phyloP scores from a whole-genome alignment of 2,113 vertebrate genomes.

The Sphaerodactylus townsendi region DNA sequence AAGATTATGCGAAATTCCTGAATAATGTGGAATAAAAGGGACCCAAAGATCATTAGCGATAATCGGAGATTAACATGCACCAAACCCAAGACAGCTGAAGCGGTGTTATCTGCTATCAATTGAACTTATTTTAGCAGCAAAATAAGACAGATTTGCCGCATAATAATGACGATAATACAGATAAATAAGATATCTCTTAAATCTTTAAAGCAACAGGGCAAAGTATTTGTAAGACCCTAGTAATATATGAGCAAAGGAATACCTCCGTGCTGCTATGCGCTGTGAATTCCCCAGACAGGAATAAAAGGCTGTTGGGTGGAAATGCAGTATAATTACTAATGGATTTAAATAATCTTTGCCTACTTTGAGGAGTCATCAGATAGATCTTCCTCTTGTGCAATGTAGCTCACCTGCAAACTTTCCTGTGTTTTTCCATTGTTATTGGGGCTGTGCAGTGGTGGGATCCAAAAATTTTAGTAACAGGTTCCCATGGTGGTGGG shows the following conservation, averaged over 20 bases:
- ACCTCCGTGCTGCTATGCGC: background rate
- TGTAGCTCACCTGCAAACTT: background rate
- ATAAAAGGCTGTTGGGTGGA: background rate
- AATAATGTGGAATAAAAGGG: constrained; percentile 60
- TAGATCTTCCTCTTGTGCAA: background rate
- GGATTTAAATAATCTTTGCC: background rate
- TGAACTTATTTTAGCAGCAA: constrained; percentile 59
- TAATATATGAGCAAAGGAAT: background rate
- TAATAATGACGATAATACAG: constrained; percentile 58
- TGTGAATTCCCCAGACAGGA: constrained; percentile 4
- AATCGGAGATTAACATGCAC: constrained; percentile 63
- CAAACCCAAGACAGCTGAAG: constrained; percentile 60
- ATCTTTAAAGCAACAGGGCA: constrained; percentile 40
- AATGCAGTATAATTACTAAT: background rate
- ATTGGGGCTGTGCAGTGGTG: no score
- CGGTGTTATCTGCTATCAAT: constrained; percentile 59
- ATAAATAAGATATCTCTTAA: constrained; percentile 47
- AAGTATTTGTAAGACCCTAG: constrained; percentile 34
- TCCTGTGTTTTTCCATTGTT: background rate
- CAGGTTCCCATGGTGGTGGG: no score
- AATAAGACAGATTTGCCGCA: constrained; percentile 66
- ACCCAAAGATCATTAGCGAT: constrained; percentile 62
- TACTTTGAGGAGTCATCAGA: background rate
- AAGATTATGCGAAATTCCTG: constrained; percentile 52
- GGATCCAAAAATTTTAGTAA: no score